A percentile compares a stretch with the other conserved stretches of the same genome.
These are phyloP conservation scores for Glomeris maerens DNA, from an alignment of 1,140 invertebrate species.

Conservation along the genomic window DNA sequence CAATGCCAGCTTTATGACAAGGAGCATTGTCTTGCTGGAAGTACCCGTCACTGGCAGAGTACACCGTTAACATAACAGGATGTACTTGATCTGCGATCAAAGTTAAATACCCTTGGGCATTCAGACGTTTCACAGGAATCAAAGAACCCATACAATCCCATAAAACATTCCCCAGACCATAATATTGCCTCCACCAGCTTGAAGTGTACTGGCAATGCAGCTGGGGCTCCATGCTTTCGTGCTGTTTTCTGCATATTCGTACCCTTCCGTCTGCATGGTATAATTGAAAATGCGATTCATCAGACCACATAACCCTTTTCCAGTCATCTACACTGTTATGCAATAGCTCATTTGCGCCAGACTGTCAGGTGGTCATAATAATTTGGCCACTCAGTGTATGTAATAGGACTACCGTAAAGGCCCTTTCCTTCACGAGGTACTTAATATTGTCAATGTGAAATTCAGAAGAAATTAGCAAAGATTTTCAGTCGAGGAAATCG, in stretches of 20 bases:
- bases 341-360: conserved; percentile 1
- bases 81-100: conserved; percentile 4
- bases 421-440: too few species aligned
- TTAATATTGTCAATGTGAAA: too few species aligned
- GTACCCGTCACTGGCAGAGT: conserved; percentile 1
- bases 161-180: conserved; percentile 13
- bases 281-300: not conserved
- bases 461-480: too few species aligned
- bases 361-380: too few species aligned
- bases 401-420: too few species aligned
- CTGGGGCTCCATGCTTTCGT: too few species aligned
- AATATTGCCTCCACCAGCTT: too few species aligned
- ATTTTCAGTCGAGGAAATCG: too few species aligned
- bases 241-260: not conserved
- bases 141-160: conserved; percentile 8
- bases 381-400: too few species aligned
- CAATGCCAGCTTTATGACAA: conserved; percentile 13
- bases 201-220: too few species aligned
- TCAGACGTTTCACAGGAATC: conserved; percentile 4
- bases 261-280: not conserved
- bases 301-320: not conserved
- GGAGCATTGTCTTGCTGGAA: conserved; percentile 17
- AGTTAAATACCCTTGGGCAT: not conserved
- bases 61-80: not conserved
- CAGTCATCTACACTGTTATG: conserved; percentile 9